These are phyloP conservation scores for Hippocampus mohnikei DNA, from an alignment of 2,113 vertebrate species.

Conservation along the genomic window DNA sequence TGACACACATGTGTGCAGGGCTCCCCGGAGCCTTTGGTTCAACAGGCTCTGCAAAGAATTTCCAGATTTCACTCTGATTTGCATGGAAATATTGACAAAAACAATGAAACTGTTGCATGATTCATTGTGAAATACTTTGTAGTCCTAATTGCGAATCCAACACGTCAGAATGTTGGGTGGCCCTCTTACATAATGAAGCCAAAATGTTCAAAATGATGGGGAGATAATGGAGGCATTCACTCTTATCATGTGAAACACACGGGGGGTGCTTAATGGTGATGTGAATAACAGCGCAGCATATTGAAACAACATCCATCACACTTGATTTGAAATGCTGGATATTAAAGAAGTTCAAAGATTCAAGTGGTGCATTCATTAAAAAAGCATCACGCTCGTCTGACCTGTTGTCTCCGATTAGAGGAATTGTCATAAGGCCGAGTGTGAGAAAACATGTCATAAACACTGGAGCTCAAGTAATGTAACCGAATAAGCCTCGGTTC, in stretches of 20 bases:
- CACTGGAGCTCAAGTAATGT: slow-evolving; percentile 43
- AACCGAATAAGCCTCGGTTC: slow-evolving; percentile 54
- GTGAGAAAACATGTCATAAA: slow-evolving; percentile 50
- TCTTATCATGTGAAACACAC: slow-evolving; percentile 4
- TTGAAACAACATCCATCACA: slow-evolving; percentile 21
- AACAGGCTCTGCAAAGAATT: slow-evolving; percentile 51
- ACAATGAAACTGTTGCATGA: slow-evolving; percentile 29
- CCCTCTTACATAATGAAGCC: slow-evolving; percentile 10
- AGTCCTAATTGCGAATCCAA: slow-evolving; percentile 10
- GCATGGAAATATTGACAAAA: slow-evolving; percentile 35
- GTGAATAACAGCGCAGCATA: slow-evolving; percentile 8
- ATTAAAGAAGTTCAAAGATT: slow-evolving; percentile 20
- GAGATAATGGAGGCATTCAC: slow-evolving; percentile 17
- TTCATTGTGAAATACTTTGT: slow-evolving; percentile 21
- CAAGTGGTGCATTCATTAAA: not conserved
- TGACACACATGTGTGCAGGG: slow-evolving; percentile 46
- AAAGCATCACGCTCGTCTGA: slow-evolving; percentile 3
- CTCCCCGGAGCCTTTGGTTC: slow-evolving; percentile 51
- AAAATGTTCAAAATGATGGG: slow-evolving; percentile 22
- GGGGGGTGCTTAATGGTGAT: not conserved
- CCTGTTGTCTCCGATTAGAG: slow-evolving; percentile 28
- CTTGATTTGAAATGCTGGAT: slow-evolving; percentile 6
- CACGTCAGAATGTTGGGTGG: slow-evolving; percentile 15
- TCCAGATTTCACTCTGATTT: slow-evolving; percentile 54
- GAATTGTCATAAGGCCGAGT: slow-evolving; percentile 16